Base-by-base conservation (phyloP, 2,797 vertebrate species). In the Coccyzus lansbergi region DNA sequence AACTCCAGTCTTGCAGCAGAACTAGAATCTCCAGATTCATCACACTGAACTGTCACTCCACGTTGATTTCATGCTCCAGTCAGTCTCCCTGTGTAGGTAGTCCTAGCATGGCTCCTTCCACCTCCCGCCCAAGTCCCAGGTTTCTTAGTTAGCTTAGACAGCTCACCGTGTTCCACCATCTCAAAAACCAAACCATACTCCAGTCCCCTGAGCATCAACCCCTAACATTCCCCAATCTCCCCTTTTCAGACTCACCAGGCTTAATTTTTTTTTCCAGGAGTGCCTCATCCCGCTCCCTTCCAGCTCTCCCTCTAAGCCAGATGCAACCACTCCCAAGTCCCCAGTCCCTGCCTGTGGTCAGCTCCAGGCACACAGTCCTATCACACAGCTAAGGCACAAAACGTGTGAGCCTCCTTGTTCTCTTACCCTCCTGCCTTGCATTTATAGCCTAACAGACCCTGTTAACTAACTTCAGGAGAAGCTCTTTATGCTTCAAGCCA, bases 1-100 rank as follows among this genome's bases (percentile, higher is more conserved):
- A 90, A 69, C 77, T 42, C 68, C 62, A 72, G 84, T 42, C 70
- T 42, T 72, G 55, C 60, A 88, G 67, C 34, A 84, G 88, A 90
- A 94, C 83, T 40, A 63, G 67, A 88, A 59, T 84, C 77, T 84
- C 80, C 48, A 5, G 77, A 72, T 72, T 76, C 42, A 72, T 62
- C 52, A 29, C 3, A 25, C 1, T 4, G 31, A 86, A 65, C 81
- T 88, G 81, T 74, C 70, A 83, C 59, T 72, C 53, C 15, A 53
- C 40, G 64, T 0, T 33, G 44, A 93, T 81, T 81, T 75, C 62
- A 71, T 15, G 40, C 51, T 86, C 38, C 62, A 75, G 49, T 19
- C 78, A 58, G 69, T 34, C 55, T 83, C 74, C 42, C 65, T 51
- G 74, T 5, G 51, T 40, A 71, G 77, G 83, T 77, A 84, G 90